Conservation (phyloP, 2,113 vertebrate genomes). For the Pyxicephalus adspersus region DNA sequence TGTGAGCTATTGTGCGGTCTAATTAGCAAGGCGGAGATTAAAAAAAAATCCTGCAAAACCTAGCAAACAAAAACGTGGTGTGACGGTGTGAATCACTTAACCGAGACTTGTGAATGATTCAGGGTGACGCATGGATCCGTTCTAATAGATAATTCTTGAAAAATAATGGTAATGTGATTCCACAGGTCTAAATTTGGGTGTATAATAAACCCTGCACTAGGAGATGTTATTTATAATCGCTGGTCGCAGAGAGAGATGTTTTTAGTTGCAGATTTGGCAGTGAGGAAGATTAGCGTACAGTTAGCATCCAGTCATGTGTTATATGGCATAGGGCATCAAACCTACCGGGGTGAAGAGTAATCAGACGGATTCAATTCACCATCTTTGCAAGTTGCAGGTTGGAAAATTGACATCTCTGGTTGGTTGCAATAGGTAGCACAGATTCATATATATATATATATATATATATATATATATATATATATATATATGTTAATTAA, state of each 20-base stretch:
- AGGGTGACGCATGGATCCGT: not conserved
- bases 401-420: no score
- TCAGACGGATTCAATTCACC: no score
- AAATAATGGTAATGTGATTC: not conserved
- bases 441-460: no score
- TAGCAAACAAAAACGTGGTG: not conserved
- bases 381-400: no score
- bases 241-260: not conserved
- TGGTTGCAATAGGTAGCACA: no score
- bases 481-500: no score
- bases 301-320: no score
- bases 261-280: not conserved
- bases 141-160: not conserved
- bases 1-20: not conserved
- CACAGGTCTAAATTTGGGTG: not conserved
- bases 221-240: not conserved
- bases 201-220: not conserved
- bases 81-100: not conserved
- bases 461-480: no score
- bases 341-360: no score
- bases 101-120: not conserved
- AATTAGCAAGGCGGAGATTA: not conserved
- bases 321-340: no score
- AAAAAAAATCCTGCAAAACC: not conserved
- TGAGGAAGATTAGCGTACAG: no score